Conservation (phyloP, 2,797 vertebrate genomes). For the Psittacula derbiana region DNA sequence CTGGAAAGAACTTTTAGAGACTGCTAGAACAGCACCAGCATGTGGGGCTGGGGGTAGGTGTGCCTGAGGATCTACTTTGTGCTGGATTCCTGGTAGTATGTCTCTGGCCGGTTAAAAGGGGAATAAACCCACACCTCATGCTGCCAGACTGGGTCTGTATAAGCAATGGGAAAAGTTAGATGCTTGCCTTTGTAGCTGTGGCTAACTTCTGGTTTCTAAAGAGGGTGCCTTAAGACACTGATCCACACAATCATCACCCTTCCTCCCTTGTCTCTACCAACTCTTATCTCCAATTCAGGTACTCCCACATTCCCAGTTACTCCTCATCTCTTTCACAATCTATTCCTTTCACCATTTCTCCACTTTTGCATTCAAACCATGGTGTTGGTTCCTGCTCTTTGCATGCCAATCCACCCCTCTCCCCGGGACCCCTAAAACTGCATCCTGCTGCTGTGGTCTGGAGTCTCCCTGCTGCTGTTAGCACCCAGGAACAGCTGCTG, state of each 20-base stretch:
- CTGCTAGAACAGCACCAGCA: neutral
- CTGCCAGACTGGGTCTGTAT: neutral
- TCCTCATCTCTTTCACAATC: neutral
- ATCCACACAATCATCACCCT: neutral
- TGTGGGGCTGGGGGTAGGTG: neutral
- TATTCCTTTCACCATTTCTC: neutral
- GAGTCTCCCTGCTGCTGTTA: neutral
- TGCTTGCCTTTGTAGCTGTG: neutral
- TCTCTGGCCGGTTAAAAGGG: neutral
- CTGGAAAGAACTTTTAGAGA: neutral
- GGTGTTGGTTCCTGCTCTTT: neutral
- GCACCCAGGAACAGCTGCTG: neutral
- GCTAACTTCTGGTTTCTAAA: neutral
- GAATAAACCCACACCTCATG: neutral
- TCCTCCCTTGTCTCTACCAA: neutral
- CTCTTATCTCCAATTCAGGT: neutral
- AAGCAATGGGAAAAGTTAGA: neutral
- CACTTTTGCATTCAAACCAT: neutral
- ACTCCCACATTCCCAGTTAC: neutral
- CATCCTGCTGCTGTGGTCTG: neutral
- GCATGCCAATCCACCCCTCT: neutral
- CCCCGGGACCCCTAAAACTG: neutral
- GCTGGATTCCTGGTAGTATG: neutral
- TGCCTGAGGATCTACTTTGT: neutral
- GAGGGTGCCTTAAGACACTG: neutral